Percentiles rank a stretch among this genome's conserved stretches.
Evolutionary conservation across 2,113 vertebrate species (phyloP).

Genomic region (Baryphthengus martii): DNA sequence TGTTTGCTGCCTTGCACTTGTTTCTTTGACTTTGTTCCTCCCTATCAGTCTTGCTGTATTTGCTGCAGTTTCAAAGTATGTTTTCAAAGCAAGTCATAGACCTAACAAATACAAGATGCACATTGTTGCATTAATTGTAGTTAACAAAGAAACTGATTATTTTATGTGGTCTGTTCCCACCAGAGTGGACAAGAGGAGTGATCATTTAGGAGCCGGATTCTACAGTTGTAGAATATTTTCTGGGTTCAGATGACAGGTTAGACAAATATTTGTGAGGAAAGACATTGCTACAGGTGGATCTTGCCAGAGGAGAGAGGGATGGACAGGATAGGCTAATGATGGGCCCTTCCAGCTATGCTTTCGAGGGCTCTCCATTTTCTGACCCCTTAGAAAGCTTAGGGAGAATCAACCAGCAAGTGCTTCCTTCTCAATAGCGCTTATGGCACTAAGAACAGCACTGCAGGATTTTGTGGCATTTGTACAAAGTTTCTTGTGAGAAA

Average conservation of each 20-base stretch:
- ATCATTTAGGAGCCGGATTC: not conserved
- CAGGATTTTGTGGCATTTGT: not conserved
- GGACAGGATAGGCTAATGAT: not conserved
- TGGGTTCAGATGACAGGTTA: not conserved
- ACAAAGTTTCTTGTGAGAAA: not conserved
- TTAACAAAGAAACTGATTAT: not conserved
- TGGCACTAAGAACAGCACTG: not conserved
- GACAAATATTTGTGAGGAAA: not conserved
- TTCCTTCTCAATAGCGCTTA: not conserved
- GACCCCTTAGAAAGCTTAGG: not conserved
- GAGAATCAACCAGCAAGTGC: not conserved
- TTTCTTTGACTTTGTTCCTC: not conserved
- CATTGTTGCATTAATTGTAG: not conserved
- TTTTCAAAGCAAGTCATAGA: not conserved
- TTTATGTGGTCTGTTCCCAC: not conserved
- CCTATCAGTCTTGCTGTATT: not conserved
- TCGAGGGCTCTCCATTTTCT: not conserved
- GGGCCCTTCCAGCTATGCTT: not conserved
- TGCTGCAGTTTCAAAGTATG: not conserved
- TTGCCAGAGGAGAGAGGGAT: not conserved
- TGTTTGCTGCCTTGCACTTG: not conserved
- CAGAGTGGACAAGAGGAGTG: not conserved
- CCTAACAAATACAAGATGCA: not conserved
- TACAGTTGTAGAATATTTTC: not conserved
- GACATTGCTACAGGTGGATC: not conserved